Evolutionary conservation across 2,888 invertebrate genomes (phyloP), one percentile per base, ranked within the genome.

Genomic region (Tanypteryx hageni): DNA sequence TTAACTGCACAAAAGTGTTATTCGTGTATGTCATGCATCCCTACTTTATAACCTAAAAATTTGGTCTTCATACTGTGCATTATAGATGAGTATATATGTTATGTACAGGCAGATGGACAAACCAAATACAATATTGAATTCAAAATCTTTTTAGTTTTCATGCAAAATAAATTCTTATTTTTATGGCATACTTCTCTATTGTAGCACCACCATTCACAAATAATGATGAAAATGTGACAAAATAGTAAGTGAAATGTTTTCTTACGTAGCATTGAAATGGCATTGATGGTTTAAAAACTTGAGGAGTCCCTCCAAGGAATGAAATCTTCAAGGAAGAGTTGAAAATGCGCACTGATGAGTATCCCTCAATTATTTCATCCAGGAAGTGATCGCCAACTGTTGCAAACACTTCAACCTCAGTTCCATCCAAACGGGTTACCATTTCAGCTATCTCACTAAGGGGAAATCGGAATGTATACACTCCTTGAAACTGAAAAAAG

Each of bases 281-380:
- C 98, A 99, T 99, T 13, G 98, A 96, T 0, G 99, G 99, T 95
- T 99, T 99, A 95, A 99, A 99, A 22, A 99, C 97, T 95, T 99
- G 98, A 11, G 99, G 98, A 0, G 97, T 96, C 61, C 98, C 98
- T 0, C 99, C 99, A 3, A 99, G 96, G 95, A 99, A 98, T 68
- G 97, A 96, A 0, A 99, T 96, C 92, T 97, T 96, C 11, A 99
- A 96, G 11, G 98, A 98, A 0, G 98, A 98, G 95, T 98, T 98
- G 94, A 97, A 98, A 92, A 99, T 97, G 93, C 98, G 96, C 0
- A 99, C 98, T 93, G 97, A 97, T 18, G 99, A 97, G 95, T 97
- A 98, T 0, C 99, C 99, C 93, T 98, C 97, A 85, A 98, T 96
- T 86, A 97, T 95, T 95, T 98, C 98, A 94, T 98, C 97, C 92